phyloP scores from a whole-genome alignment of 2,888 invertebrate species.

The Glyphotaelius pellucidus region DNA sequence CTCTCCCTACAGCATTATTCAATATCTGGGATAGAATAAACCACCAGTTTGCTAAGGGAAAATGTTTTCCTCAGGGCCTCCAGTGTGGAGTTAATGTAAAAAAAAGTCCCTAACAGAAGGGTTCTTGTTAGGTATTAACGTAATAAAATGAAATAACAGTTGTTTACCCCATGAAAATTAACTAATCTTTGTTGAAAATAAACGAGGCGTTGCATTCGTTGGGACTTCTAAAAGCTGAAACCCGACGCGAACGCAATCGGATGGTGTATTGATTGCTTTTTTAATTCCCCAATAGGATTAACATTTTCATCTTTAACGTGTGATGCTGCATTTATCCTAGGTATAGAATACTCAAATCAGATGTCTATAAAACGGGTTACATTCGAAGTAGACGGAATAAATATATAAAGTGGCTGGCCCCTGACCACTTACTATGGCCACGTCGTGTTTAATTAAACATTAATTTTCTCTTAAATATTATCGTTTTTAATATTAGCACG shows the following conservation, averaged over 20 bases:
- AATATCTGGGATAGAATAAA: not conserved
- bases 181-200: not conserved
- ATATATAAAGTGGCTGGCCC: no score
- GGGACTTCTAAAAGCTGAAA: not conserved
- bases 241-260: not conserved
- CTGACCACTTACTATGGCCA: no score
- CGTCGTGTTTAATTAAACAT: no score
- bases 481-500: no score
- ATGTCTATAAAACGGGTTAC: no score
- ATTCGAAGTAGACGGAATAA: no score
- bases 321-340: not conserved
- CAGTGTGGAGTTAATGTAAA: no score
- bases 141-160: not conserved
- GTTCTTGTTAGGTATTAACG: not conserved
- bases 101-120: not conserved
- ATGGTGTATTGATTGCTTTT: not conserved
- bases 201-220: not conserved
- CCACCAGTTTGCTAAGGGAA: no score
- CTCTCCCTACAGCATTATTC: not conserved
- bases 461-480: no score
- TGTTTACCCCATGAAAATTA: not conserved
- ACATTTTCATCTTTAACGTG: not conserved
- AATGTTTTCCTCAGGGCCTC: no score
- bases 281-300: not conserved
- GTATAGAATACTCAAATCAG: no score